Evolutionary conservation across 1,140 invertebrate species (phyloP).

Genomic region (Drosophila parabipectinata): DNA sequence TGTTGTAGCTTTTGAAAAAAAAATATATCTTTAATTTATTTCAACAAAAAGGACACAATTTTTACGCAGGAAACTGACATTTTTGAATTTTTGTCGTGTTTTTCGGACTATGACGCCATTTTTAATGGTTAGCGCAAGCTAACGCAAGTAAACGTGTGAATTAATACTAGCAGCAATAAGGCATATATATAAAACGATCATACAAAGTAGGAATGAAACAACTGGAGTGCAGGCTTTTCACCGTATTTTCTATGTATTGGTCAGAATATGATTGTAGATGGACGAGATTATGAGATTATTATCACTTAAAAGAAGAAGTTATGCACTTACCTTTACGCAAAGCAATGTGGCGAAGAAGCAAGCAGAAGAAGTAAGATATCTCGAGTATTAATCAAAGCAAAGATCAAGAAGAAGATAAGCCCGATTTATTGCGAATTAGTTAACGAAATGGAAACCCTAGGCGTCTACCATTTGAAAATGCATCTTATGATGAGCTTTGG

Average conservation of each 20-base stretch:
- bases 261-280: conserved; percentile 31
- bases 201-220: conserved; percentile 9
- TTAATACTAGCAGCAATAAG: conserved; percentile 8
- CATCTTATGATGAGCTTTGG: too few relatives aligned
- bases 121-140: too few relatives aligned
- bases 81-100: too few relatives aligned
- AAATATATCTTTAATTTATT: too few relatives aligned
- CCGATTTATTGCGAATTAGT: neutral
- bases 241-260: conserved; percentile 22
- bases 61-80: too few relatives aligned
- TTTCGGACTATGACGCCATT: too few relatives aligned
- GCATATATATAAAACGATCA: too few relatives aligned
- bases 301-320: too few relatives aligned
- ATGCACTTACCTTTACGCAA: neutral
- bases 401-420: conserved; percentile 3
- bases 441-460: neutral
- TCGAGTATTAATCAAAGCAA: neutral
- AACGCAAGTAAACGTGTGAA: conserved; percentile 6
- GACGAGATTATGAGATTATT: conserved; percentile 7
- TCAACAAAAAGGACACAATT: too few relatives aligned
- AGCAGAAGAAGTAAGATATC: conserved; percentile 2
- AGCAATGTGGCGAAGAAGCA: conserved; percentile 6
- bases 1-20: too few relatives aligned
- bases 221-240: conserved; percentile 16
- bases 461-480: conserved; percentile 22